phyloP scores from a whole-genome alignment of 1,140 invertebrate genomes.

The Pissodes strobi region DNA sequence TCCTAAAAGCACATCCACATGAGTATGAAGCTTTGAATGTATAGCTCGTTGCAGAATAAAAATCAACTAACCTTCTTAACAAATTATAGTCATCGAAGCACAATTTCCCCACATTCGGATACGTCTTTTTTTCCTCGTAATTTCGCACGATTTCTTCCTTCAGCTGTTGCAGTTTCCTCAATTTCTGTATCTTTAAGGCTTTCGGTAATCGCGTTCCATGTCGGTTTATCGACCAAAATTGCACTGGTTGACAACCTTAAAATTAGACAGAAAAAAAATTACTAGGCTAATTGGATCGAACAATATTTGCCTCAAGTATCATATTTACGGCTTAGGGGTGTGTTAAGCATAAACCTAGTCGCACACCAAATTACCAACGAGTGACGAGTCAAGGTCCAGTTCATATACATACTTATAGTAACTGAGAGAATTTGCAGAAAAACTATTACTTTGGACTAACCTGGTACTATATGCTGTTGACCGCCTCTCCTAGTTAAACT shows the following conservation, averaged over 20 bases:
- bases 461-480: conserved; percentile 61
- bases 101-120: conserved; percentile 56
- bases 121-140: conserved; percentile 56
- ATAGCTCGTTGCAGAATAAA: too few species aligned
- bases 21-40: too few species aligned
- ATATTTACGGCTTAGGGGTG: too few species aligned
- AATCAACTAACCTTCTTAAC: conserved; percentile 55
- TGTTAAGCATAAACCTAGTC: too few species aligned
- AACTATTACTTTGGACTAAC: too few species aligned
- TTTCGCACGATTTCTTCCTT: conserved; percentile 64
- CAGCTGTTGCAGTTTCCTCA: conserved; percentile 60
- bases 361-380: too few species aligned
- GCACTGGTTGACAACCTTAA: conserved; percentile 64
- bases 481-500: conserved; percentile 60
- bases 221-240: conserved; percentile 67
- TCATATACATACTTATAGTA: too few species aligned
- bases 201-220: conserved; percentile 68
- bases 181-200: conserved; percentile 57
- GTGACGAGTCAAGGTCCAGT: too few species aligned
- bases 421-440: conserved; percentile 1
- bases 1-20: too few species aligned
- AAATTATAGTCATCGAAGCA: conserved; percentile 63
- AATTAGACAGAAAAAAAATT: too few species aligned
- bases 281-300: too few species aligned
- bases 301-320: too few species aligned